Evolutionary conservation across 2,797 vertebrate species (phyloP).

Genomic region (Lithobates pipiens): DNA sequence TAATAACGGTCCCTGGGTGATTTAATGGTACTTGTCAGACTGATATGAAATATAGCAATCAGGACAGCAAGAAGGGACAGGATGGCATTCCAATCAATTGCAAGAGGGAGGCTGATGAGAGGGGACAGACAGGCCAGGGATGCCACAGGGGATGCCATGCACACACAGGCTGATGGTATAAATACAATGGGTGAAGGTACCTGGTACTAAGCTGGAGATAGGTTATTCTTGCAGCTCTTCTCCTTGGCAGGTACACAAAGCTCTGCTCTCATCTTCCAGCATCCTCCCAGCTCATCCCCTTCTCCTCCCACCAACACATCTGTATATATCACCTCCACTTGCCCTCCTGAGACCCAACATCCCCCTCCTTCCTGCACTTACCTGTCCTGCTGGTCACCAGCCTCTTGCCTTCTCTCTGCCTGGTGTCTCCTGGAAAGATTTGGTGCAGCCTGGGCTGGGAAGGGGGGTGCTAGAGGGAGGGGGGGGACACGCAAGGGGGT

Average conservation of each 20-base stretch:
- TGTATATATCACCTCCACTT: neutral
- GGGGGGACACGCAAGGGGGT: constrained; percentile 37
- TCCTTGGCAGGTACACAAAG: constrained; percentile 1
- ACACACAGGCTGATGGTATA: neutral
- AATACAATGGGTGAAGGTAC: neutral
- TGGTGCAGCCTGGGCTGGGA: constrained; percentile 23
- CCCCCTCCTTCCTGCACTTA: constrained; percentile 29
- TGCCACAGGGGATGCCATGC: neutral
- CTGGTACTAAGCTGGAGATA: no score
- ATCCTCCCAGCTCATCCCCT: neutral
- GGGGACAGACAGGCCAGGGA: neutral
- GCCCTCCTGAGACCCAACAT: neutral
- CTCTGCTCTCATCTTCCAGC: neutral
- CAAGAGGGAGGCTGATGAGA: neutral
- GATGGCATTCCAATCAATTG: neutral
- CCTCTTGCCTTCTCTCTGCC: constrained; percentile 17
- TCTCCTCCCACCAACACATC: neutral
- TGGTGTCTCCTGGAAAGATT: constrained; percentile 23
- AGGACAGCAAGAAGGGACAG: neutral
- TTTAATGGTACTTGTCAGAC: neutral
- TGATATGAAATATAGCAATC: constrained; percentile 2
- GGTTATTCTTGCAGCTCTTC: neutral
- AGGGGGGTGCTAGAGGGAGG: constrained; percentile 12
- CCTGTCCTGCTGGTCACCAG: constrained; percentile 29
- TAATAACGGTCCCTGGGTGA: neutral